Evolutionary conservation across 2,797 vertebrate genomes (phyloP).

Genomic region (Eutrigla gurnardus): DNA sequence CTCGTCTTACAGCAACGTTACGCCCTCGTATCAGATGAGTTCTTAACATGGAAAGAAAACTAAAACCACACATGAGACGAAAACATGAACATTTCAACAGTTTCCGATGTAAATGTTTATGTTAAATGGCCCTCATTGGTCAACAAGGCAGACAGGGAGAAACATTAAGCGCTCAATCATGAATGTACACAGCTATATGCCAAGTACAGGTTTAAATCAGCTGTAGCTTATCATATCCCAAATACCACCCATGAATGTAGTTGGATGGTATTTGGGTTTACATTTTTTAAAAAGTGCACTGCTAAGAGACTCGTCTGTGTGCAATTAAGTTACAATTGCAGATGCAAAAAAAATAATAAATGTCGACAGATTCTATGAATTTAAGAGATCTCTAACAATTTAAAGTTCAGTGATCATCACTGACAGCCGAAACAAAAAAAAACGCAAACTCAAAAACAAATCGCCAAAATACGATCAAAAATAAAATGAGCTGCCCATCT

Average conservation of each 20-base stretch:
- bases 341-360: constrained; percentile 26
- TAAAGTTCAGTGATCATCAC: constrained; percentile 49
- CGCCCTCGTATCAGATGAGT: constrained; percentile 37
- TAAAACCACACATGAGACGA: constrained; percentile 50
- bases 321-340: constrained; percentile 51
- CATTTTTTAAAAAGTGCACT: constrained; percentile 67
- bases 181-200: constrained; percentile 63
- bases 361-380: constrained; percentile 32
- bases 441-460: constrained; percentile 28
- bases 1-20: constrained; percentile 48
- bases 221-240: constrained; percentile 38
- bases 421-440: constrained; percentile 32
- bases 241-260: constrained; percentile 25
- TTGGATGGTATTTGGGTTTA: constrained; percentile 24
- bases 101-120: constrained; percentile 64
- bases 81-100: constrained; percentile 52
- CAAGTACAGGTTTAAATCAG: constrained; percentile 48
- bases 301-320: constrained; percentile 59
- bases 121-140: constrained; percentile 60
- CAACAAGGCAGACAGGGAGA: constrained; percentile 67
- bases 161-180: constrained; percentile 64
- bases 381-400: constrained; percentile 51
- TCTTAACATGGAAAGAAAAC: constrained; percentile 30
- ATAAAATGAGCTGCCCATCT: constrained; percentile 62
- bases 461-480: constrained; percentile 47